Evolutionary conservation across 2,113 vertebrate genomes (phyloP).

Genomic region (Mormyrus iriodes): DNA sequence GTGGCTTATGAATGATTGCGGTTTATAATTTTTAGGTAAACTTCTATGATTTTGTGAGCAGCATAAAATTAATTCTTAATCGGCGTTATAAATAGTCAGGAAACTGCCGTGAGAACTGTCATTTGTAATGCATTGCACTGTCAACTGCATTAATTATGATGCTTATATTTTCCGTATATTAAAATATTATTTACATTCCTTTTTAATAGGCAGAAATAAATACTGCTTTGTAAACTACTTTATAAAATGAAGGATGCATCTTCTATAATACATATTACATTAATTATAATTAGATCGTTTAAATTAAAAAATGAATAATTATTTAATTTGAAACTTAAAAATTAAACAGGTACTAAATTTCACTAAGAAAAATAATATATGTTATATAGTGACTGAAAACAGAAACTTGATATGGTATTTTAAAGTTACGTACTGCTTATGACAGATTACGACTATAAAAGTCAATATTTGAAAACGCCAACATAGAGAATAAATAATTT

Average conservation of each 20-base stretch:
- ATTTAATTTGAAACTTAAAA: not conserved
- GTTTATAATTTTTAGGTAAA: not conserved
- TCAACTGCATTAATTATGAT: not conserved
- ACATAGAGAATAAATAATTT: not conserved
- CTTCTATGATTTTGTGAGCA: not conserved
- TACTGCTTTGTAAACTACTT: not conserved
- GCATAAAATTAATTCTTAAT: not conserved
- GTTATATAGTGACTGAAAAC: not conserved
- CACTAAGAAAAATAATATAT: not conserved
- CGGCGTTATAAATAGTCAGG: not conserved
- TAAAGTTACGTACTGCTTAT: not conserved
- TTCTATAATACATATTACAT: not conserved
- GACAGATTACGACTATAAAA: not conserved
- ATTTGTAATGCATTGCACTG: not conserved
- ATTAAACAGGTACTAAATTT: not conserved
- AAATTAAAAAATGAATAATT: not conserved
- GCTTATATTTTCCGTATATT: not conserved
- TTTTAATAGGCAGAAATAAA: not conserved
- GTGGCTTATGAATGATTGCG: not conserved
- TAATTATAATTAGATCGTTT: not conserved
- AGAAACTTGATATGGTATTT: not conserved
- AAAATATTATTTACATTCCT: not conserved
- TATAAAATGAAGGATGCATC: not conserved
- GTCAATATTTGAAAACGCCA: not conserved
- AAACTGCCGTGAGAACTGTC: not conserved